Evolutionary conservation across 2,797 vertebrate genomes (phyloP), one percentile per base, ranked within the genome.

Genomic region (Squalus acanthias): DNA sequence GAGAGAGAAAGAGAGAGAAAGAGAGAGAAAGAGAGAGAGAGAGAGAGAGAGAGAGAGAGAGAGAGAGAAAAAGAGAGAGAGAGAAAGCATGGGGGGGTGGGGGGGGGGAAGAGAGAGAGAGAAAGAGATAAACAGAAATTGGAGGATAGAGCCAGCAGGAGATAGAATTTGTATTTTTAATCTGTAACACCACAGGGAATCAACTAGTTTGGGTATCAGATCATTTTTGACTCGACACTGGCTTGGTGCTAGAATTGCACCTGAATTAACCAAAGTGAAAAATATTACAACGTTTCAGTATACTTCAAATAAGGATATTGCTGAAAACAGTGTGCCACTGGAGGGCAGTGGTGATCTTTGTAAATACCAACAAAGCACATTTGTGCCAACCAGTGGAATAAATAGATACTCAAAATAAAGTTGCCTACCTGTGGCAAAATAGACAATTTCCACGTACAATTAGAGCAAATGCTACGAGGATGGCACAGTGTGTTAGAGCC

Each of bases 281-380:
- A 29, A n/a, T 95, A 65, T 39, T 50, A 2, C 33, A 95, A 95
- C 17, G 33, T 29, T 94, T 26, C 39, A 87, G 8, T 87, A 20
- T 7, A 92, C 29, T 92, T 70, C 17, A 67, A 39, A 33, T 63
- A 39, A n/a, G 63, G 13, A 63, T 87, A 96, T 39, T 53, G 33
- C 24, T 46, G 20, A 72, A 74, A 72, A 53, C 13, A 76, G 60
- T 33, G 46, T 57, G 70, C 94, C 72, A 72, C 69, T 95, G 17
- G 94, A 20, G 69, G 69, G 94, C 94, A n/a, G 50, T 76, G 70
- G 50, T 95, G 29, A 74, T 20, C 94, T 95, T 76, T 74, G 67
- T 95, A 57, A 74, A 22, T 39, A 91, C 74, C 12, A 65, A 63
- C 57, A 29, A 63, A 92, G 60, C 29, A 65, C 29, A 92, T 92